phyloP scores from a whole-genome alignment of 2,113 vertebrate species.

The Gila orcuttii region DNA sequence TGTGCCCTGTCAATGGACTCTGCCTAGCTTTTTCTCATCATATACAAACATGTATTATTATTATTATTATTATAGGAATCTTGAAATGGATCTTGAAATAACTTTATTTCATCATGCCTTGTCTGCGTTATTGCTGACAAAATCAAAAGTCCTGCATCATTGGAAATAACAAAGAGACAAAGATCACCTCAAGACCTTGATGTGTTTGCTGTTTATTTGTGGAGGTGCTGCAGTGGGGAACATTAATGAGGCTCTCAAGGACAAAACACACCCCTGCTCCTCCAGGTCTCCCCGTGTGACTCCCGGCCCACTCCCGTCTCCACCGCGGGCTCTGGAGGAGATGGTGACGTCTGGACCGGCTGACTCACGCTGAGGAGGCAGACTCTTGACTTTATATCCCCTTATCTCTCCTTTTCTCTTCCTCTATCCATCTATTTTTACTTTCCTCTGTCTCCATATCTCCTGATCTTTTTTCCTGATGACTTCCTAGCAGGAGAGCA shows the following conservation, averaged over 20 bases:
- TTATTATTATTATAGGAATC: neutral
- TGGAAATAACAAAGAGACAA: neutral
- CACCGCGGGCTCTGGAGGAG: conserved; percentile 39
- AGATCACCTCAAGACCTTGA: neutral
- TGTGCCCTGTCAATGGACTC: neutral
- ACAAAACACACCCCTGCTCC: conserved; percentile 29
- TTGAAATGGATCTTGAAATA: neutral
- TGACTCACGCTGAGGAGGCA: conserved; percentile 50
- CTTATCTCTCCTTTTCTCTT: conserved; percentile 36
- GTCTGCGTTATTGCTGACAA: neutral
- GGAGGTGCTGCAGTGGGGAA: neutral
- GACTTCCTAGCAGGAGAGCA: conserved; percentile 8
- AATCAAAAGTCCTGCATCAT: neutral
- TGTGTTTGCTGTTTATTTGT: neutral
- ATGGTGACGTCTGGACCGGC: conserved; percentile 51
- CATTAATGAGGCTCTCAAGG: conserved; percentile 36
- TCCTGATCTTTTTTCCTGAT: conserved; percentile 30
- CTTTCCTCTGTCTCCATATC: conserved; percentile 20
- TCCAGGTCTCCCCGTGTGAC: conserved; percentile 37
- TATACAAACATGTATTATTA: too few relatives aligned
- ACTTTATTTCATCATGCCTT: neutral
- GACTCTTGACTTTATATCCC: conserved; percentile 49
- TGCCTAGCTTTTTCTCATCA: too few relatives aligned
- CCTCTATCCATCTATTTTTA: conserved; percentile 30
- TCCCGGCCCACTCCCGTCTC: neutral